Evolutionary conservation across 2,888 invertebrate genomes (phyloP), one percentile per base, ranked within the genome.

Genomic region (Ormyrus pomaceus): DNA sequence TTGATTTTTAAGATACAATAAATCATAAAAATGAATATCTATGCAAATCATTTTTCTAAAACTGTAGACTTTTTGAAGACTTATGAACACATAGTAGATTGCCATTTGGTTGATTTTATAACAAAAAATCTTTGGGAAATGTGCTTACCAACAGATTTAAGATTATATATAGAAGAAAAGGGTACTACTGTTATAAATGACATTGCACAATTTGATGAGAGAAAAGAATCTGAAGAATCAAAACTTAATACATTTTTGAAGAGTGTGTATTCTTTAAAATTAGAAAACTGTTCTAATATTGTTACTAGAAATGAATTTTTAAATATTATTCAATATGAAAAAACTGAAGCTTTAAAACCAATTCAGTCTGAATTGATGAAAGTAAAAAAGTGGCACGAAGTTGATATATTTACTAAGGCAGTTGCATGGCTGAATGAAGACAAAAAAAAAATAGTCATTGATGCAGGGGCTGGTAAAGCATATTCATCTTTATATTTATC

Each of bases 381-480:
- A 4, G 92, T 92, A 69, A 97, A 97, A 89, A 97, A 97, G 87
- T 93, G 94, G 62, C 95, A 97, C 88, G 97, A 97, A 92, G 87
- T 90, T 59, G 86, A 86, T 77, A 71, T 82, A 45, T 83, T 89
- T 45, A 85, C 88, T 6, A 84, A 84, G 75, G 70, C 88, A 6
- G 75, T 89, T 19, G 83, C 82, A 46, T 74, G 83, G 80, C 76
- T 88, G 19, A 84, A 86, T 34, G 56, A 82, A 45, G 58, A 80
- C 6, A 81, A 85, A 9, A 61, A 76, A 53, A 83, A 83, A 72
- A 82, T 90, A 56, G 84, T 89, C 9, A 87, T 98, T 13, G 98
- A 98, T 88, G 94, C 96, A 61, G 98, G 98, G 0, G 97, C 97
- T 86, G 98, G 98, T 0, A 95, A 96, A 87, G 98, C 97, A 0